Evolutionary conservation across 2,888 invertebrate genomes (phyloP).

Genomic region (Cephus nigrinus): DNA sequence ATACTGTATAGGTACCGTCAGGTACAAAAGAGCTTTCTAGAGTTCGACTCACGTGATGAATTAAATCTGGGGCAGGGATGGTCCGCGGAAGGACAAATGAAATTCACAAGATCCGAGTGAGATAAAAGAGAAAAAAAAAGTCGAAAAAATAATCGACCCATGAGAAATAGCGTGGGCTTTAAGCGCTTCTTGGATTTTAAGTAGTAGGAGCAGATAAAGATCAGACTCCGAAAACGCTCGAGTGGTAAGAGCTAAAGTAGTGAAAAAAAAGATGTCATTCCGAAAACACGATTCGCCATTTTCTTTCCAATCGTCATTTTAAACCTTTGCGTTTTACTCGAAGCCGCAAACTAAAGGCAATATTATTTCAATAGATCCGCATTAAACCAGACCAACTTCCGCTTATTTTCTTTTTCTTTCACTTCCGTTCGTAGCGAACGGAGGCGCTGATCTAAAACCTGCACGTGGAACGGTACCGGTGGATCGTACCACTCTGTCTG

Average conservation of each 20-base stretch:
- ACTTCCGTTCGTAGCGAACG: background rate
- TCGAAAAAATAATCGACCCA: background rate
- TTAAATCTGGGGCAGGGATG: background rate
- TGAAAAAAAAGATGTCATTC: background rate
- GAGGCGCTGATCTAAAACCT: background rate
- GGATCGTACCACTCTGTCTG: background rate
- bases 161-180: background rate
- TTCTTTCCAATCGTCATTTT: constrained; percentile 6
- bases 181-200: background rate
- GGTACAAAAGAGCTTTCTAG: background rate
- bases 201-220: background rate
- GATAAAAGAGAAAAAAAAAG: background rate
- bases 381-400: constrained; percentile 6
- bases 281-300: background rate
- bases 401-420: background rate
- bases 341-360: constrained; percentile 37
- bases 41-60: background rate
- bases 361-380: constrained; percentile 43
- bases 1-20: background rate
- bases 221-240: background rate
- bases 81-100: background rate
- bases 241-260: background rate
- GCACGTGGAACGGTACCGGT: background rate
- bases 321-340: constrained; percentile 13
- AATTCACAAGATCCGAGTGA: background rate